phyloP scores from a whole-genome alignment of 2,113 vertebrate genomes.

The Elachura formosa region DNA sequence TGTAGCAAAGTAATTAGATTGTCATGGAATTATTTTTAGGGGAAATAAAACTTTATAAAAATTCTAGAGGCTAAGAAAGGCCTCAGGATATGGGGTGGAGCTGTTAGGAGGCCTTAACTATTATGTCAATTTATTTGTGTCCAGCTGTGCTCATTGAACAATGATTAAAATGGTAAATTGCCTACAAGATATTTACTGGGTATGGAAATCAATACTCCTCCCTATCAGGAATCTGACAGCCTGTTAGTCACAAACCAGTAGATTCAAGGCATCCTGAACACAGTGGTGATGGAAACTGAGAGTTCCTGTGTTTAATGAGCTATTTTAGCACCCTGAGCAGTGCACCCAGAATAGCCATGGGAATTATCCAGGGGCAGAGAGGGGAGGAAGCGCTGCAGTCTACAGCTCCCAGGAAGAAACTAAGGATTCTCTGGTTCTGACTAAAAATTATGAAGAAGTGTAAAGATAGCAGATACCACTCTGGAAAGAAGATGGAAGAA shows the following conservation, averaged over 20 bases:
- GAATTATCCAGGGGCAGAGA: background rate
- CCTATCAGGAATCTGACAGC: background rate
- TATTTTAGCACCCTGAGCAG: rapidly evolving
- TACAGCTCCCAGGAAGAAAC: background rate
- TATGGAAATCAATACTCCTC: background rate
- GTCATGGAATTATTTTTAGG: background rate
- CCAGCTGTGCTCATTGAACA: background rate
- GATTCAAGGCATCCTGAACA: background rate
- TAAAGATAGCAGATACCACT: background rate
- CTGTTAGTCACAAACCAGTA: background rate
- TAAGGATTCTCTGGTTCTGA: background rate
- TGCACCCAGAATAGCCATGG: background rate
- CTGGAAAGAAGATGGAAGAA: background rate
- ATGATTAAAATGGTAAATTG: background rate
- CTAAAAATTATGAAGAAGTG: background rate
- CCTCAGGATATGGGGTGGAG: background rate
- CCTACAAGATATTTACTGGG: background rate
- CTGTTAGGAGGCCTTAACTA: background rate
- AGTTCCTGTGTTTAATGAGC: background rate
- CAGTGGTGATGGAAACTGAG: background rate
- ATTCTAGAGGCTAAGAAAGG: background rate
- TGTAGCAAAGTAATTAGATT: background rate
- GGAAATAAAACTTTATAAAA: background rate
- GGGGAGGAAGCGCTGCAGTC: background rate
- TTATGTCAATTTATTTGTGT: background rate